Evolutionary conservation across 2,888 invertebrate genomes (phyloP).

Genomic region (Acronicta leporina): DNA sequence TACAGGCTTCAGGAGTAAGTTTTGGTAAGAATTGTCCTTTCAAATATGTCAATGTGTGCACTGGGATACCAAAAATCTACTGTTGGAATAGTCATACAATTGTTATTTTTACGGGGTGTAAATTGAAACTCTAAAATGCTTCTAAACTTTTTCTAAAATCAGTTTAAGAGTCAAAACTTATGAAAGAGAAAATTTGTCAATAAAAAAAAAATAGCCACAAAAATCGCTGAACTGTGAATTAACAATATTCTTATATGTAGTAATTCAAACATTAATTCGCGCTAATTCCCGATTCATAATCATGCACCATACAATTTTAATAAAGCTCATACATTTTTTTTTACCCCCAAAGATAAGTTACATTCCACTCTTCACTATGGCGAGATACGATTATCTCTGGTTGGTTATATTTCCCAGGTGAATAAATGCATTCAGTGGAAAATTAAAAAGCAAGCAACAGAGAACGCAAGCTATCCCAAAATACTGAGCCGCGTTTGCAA

Average conservation of each 20-base stretch:
- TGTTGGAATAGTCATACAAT: too few species aligned
- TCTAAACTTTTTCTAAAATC: too few species aligned
- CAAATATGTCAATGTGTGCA: too few species aligned
- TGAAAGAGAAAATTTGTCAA: too few species aligned
- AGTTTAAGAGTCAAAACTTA: too few species aligned
- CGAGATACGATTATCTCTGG: conserved; percentile 63
- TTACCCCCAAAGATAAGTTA: conserved; percentile 28
- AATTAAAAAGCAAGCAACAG: conserved; percentile 66
- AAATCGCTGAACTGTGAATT: too few species aligned
- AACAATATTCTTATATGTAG: too few species aligned
- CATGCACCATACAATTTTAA: conserved; percentile 4
- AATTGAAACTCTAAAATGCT: too few species aligned
- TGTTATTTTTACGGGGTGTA: too few species aligned
- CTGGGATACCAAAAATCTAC: too few species aligned
- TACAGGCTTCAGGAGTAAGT: conserved; percentile 6
- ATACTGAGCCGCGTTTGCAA: conserved; percentile 37
- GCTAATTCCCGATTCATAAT: not conserved
- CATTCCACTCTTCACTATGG: conserved; percentile 30
- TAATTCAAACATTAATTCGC: too few species aligned
- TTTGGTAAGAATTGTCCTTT: not conserved
- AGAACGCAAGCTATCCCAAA: conserved; percentile 44
- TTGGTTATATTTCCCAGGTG: conserved; percentile 67
- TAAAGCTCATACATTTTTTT: conserved; percentile 17
- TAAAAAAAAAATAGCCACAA: too few species aligned
- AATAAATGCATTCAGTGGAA: conserved; percentile 67